These are phyloP conservation scores for Channa argus DNA, from an alignment of 2,113 vertebrate species.

Conservation along the genomic window DNA sequence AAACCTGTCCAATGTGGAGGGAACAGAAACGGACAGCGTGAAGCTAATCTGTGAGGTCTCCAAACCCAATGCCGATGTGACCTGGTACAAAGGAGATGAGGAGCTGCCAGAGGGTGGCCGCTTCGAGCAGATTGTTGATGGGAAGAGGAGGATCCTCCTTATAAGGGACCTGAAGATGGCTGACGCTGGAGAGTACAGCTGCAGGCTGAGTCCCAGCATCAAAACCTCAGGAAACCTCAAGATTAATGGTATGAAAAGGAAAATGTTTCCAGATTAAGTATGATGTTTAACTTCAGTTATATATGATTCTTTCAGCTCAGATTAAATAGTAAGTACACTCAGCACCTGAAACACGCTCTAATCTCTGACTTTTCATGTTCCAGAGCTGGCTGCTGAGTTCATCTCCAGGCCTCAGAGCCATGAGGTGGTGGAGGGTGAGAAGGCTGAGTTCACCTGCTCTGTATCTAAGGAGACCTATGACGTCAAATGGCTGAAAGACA, in stretches of 20 bases:
- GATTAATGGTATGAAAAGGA: conserved; percentile 87
- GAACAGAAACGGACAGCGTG: conserved; percentile 92
- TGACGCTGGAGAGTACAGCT: conserved; percentile 91
- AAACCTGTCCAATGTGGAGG: conserved; percentile 93
- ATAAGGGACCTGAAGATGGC: conserved; percentile 89
- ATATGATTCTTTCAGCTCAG: too few relatives aligned
- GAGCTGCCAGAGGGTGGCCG: conserved; percentile 93
- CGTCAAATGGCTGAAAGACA: conserved; percentile 90
- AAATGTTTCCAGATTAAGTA: too few relatives aligned
- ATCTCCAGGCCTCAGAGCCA: conserved; percentile 90
- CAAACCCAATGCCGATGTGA: conserved; percentile 92
- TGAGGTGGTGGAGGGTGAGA: conserved; percentile 95
- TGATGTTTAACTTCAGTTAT: too few relatives aligned
- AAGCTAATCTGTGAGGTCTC: conserved; percentile 97
- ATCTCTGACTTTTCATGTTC: not conserved
- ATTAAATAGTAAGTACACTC: too few relatives aligned
- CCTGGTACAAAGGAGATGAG: conserved; percentile 91
- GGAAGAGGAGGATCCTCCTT: conserved; percentile 92
- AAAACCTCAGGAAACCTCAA: conserved; percentile 90
- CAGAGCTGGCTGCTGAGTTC: conserved; percentile 97
- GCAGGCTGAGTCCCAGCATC: conserved; percentile 87
- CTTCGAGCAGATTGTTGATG: conserved; percentile 91
- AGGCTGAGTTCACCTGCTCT: conserved; percentile 93
- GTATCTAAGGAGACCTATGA: conserved; percentile 93
- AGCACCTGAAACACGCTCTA: not conserved